phyloP scores from a whole-genome alignment of 2,888 invertebrate genomes.

The Taphrorychus bicolor region DNA sequence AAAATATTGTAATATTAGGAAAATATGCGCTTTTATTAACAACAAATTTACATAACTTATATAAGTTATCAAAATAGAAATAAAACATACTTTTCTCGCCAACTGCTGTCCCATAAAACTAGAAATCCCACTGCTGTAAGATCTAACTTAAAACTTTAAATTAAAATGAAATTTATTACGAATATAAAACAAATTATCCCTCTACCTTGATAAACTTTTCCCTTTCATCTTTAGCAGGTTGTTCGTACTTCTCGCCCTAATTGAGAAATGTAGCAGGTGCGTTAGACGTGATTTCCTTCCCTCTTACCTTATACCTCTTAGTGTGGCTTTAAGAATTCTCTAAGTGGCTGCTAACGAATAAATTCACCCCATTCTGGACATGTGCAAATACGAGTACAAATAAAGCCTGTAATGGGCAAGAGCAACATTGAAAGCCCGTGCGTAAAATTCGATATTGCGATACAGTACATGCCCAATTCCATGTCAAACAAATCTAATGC shows the following conservation, averaged over 20 bases:
- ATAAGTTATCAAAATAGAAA: too few relatives aligned
- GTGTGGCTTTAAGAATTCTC: not conserved
- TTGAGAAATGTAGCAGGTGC: slow-evolving; percentile 15
- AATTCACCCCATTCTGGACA: not conserved
- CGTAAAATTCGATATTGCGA: not conserved
- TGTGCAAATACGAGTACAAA: not conserved
- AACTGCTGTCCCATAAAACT: too few relatives aligned
- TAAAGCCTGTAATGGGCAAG: not conserved
- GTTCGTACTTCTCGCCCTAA: not conserved
- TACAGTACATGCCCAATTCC: not conserved
- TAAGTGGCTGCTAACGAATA: not conserved
- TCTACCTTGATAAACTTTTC: not conserved
- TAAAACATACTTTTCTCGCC: too few relatives aligned
- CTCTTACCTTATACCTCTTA: not conserved
- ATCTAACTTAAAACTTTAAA: too few relatives aligned
- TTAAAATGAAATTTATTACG: too few relatives aligned
- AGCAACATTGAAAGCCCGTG: not conserved
- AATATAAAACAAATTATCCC: not conserved
- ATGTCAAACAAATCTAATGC: slow-evolving; percentile 10
- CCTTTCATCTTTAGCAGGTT: not conserved
- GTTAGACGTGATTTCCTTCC: slow-evolving; percentile 18
- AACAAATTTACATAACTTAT: too few relatives aligned
- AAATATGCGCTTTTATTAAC: too few relatives aligned
- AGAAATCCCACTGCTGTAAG: too few relatives aligned
- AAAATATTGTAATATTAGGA: too few relatives aligned